Percentiles rank a stretch among this genome's conserved stretches.
Conservation (phyloP, 35 echinoderm and acorn worm species). For the Hemicentrotus pulcherrimus region DNA sequence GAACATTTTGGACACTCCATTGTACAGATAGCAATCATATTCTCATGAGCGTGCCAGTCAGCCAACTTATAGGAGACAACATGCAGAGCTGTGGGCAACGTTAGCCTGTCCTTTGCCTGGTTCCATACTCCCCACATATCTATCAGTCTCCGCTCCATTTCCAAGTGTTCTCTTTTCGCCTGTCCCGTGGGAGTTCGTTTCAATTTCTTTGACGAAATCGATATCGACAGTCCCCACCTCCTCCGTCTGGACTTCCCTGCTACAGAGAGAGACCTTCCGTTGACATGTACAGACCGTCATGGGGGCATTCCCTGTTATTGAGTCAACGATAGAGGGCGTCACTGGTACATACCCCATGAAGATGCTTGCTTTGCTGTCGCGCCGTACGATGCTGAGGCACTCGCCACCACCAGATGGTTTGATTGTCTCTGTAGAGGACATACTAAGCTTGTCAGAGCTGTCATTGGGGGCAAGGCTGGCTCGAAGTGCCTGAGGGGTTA, state of each 20-base stretch:
- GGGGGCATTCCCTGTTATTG: not conserved
- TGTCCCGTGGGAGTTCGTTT: not conserved
- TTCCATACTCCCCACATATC: not conserved
- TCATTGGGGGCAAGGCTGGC: not conserved
- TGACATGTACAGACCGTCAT: not conserved
- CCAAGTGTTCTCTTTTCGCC: not conserved
- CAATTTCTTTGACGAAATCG: not conserved
- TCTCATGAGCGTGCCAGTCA: too few species aligned
- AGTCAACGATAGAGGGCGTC: not conserved
- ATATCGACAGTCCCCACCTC: not conserved
- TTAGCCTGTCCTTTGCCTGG: not conserved
- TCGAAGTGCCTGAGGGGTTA: not conserved
- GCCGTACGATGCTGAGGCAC: not conserved
- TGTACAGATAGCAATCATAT: too few species aligned
- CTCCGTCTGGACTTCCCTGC: not conserved
- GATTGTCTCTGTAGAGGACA: conserved; percentile 3
- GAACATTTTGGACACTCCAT: not conserved
- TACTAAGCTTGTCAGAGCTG: not conserved
- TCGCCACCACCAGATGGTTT: not conserved
- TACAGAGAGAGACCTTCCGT: not conserved
- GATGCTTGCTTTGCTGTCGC: not conserved
- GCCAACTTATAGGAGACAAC: not conserved
- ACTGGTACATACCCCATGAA: not conserved
- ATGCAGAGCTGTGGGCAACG: conserved; percentile 24
- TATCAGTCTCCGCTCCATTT: not conserved